Conservation (phyloP, 2,888 invertebrate species). For the Platycheirus rosarum region DNA sequence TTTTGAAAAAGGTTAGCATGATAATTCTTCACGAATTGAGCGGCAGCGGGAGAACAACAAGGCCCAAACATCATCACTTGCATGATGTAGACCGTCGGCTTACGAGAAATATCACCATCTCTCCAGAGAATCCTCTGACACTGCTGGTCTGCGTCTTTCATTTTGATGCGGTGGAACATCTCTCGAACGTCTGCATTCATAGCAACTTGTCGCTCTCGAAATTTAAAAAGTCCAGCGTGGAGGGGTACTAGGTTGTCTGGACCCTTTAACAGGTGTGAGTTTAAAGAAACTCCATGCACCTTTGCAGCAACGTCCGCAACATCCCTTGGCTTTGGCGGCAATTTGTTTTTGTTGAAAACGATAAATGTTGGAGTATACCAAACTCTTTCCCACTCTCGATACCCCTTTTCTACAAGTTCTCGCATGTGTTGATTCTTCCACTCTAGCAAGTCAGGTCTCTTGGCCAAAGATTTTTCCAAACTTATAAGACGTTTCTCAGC, state of each 20-base stretch:
- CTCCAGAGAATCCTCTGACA: conserved; percentile 13
- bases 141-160: background rate
- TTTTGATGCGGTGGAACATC: conserved; percentile 22
- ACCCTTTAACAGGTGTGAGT: conserved; percentile 9
- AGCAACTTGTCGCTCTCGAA: conserved; percentile 4
- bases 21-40: conserved; percentile 22
- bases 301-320: conserved; percentile 29
- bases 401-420: background rate
- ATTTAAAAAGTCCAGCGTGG: conserved; percentile 1
- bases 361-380: conserved; percentile 12
- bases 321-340: conserved; percentile 29
- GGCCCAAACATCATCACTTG: conserved; percentile 38
- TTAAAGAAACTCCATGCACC: conserved; percentile 18
- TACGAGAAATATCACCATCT: no score
- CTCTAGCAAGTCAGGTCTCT: conserved; percentile 19
- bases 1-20: conserved; percentile 15
- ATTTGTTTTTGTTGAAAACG: conserved; percentile 13
- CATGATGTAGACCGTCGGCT: no score
- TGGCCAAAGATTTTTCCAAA: conserved; percentile 10
- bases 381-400: background rate
- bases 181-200: conserved; percentile 17
- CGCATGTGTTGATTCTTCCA: conserved; percentile 23
- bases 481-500: conserved; percentile 9
- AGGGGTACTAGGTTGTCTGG: conserved; percentile 3
- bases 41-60: conserved; percentile 8